Evolutionary conservation across 1,140 invertebrate species (phyloP).

Genomic region (Drosophila lowei): DNA sequence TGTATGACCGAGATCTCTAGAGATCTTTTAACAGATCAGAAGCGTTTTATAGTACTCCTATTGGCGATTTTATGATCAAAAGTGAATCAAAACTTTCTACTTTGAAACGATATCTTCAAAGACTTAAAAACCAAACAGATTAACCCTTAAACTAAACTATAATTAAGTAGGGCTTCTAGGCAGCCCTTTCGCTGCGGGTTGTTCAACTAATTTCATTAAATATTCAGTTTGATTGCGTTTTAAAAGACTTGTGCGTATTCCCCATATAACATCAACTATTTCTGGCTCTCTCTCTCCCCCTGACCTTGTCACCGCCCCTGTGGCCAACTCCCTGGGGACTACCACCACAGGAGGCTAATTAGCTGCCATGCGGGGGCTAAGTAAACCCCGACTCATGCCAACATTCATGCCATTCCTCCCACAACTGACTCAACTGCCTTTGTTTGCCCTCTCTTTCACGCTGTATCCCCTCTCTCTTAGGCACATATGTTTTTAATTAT

Average conservation of each 20-base stretch:
- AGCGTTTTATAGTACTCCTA: too few relatives aligned
- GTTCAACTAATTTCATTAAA: too few relatives aligned
- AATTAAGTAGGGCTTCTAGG: too few relatives aligned
- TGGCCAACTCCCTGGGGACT: constrained; percentile 49
- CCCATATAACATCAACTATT: neutral
- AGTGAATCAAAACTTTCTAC: too few relatives aligned
- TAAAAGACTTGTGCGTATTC: neutral
- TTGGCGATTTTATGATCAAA: too few relatives aligned
- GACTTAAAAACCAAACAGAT: too few relatives aligned
- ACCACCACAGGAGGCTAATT: constrained; percentile 62
- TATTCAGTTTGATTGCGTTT: neutral
- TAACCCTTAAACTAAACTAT: too few relatives aligned
- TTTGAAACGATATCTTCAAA: too few relatives aligned
- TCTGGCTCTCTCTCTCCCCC: neutral
- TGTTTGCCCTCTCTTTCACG: constrained; percentile 19
- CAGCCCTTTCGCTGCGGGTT: too few relatives aligned
- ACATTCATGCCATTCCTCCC: constrained; percentile 4
- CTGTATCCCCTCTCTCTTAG: neutral
- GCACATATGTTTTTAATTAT: constrained; percentile 80
- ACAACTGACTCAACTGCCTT: constrained; percentile 45
- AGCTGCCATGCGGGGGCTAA: constrained; percentile 50
- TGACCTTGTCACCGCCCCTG: constrained; percentile 27
- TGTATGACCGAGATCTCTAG: too few relatives aligned
- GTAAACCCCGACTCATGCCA: constrained; percentile 15
- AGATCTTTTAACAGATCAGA: too few relatives aligned